Evolutionary conservation across 2,888 invertebrate species (phyloP).

Genomic region (Lithophane leautieri): DNA sequence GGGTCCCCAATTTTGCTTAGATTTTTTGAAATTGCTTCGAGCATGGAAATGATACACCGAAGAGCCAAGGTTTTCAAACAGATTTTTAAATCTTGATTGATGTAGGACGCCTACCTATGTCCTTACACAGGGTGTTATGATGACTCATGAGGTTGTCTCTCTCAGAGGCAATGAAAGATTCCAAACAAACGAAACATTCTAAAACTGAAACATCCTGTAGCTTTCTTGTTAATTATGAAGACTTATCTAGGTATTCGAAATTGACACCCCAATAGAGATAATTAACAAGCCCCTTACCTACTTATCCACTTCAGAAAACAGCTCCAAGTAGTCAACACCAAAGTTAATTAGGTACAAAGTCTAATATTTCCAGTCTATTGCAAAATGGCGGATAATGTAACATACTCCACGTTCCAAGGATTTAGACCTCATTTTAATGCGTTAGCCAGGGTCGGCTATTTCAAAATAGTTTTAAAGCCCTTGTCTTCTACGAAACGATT

Average conservation of each 20-base stretch:
- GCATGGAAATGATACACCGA: background rate
- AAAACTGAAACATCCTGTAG: slow-evolving; percentile 51
- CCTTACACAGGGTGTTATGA: background rate
- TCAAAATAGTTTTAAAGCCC: slow-evolving; percentile 75
- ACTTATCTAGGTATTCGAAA: slow-evolving; percentile 25
- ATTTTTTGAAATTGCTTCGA: background rate
- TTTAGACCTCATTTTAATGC: slow-evolving; percentile 81
- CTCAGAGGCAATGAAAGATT: background rate
- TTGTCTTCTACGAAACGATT: slow-evolving; percentile 63
- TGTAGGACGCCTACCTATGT: background rate
- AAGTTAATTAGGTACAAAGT: background rate
- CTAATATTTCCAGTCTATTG: background rate
- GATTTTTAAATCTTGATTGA: background rate
- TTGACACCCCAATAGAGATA: slow-evolving; percentile 37
- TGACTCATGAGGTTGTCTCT: too few species aligned
- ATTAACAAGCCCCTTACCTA: slow-evolving; percentile 22
- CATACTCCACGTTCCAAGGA: slow-evolving; percentile 70
- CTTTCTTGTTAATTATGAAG: slow-evolving; percentile 36
- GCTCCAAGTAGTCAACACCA: background rate
- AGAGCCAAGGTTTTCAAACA: background rate
- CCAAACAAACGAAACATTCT: background rate
- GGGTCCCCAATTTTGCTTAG: background rate
- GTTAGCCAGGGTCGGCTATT: slow-evolving; percentile 79
- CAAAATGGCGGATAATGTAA: slow-evolving; percentile 53
- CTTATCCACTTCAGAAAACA: slow-evolving; percentile 27